phyloP scores from a whole-genome alignment of 37 sponge, comb jelly and placozoan species.

The Oopsacas minuta region DNA sequence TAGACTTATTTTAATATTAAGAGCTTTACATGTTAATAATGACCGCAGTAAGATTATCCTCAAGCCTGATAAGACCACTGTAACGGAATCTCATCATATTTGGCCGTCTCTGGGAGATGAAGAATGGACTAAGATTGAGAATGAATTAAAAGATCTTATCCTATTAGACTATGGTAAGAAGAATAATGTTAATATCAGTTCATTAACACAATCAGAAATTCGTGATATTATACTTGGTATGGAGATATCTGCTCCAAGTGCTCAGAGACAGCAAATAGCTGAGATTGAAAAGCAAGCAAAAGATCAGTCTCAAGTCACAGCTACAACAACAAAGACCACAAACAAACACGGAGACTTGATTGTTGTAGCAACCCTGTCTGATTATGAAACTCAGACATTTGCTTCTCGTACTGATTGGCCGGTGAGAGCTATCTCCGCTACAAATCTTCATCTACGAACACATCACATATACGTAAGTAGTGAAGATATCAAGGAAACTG shows the following conservation, averaged over 20 bases:
- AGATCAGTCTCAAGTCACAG: slow-evolving; percentile 96
- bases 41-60: slow-evolving; percentile 94
- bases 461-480: slow-evolving; percentile 97
- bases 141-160: slow-evolving; percentile 91
- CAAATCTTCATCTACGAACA: slow-evolving; percentile 97
- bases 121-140: slow-evolving; percentile 96
- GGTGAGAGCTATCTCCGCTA: slow-evolving; percentile 95
- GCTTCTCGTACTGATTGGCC: slow-evolving; percentile 98
- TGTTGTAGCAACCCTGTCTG: slow-evolving; percentile 86
- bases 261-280: slow-evolving; percentile 97
- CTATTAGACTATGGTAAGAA: slow-evolving; percentile 99
- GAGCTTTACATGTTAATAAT: slow-evolving; percentile 96
- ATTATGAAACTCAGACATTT: slow-evolving; percentile 95
- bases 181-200: slow-evolving; percentile 98
- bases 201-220: slow-evolving; percentile 95
- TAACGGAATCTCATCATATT: slow-evolving; percentile 97
- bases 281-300: slow-evolving; percentile 99
- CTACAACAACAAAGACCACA: slow-evolving; percentile 89
- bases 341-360: slow-evolving; percentile 98
- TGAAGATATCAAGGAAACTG: slow-evolving; percentile 98
- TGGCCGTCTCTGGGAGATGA: slow-evolving; percentile 93
- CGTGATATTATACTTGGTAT: slow-evolving; percentile 97
- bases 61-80: slow-evolving; percentile 97
- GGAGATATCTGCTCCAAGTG: slow-evolving; percentile 98
- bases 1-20: slow-evolving; percentile 88